phyloP scores from a whole-genome alignment of 2,888 invertebrate species.

The Hirudinaria manillensis region DNA sequence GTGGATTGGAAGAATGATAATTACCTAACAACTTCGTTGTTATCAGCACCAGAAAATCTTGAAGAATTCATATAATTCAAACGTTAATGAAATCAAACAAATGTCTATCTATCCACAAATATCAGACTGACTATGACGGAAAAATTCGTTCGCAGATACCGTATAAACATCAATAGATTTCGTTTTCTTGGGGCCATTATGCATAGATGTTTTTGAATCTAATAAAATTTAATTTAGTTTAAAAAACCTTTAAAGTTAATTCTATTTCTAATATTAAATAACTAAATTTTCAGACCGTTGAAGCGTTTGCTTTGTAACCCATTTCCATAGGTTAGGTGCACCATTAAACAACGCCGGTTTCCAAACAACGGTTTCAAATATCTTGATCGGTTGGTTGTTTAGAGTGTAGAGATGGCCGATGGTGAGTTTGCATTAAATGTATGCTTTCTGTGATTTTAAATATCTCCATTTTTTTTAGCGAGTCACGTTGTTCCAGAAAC shows the following conservation, averaged over 20 bases:
- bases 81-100: neutral
- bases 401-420: neutral
- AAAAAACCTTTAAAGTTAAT: too few species aligned
- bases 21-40: constrained; percentile 3
- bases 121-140: too few species aligned
- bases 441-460: neutral
- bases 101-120: too few species aligned
- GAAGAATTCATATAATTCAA: constrained; percentile 13
- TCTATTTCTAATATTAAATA: too few species aligned
- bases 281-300: too few species aligned
- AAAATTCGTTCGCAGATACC: too few species aligned
- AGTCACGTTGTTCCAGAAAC: constrained; percentile 9
- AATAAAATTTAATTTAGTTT: too few species aligned
- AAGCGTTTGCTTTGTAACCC: too few species aligned
- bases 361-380: constrained; percentile 16
- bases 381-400: neutral
- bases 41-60: constrained; percentile 2
- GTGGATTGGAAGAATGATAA: neutral
- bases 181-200: too few species aligned
- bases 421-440: neutral
- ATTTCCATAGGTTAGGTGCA: too few species aligned
- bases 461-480: neutral
- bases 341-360: constrained; percentile 6
- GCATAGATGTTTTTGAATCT: too few species aligned
- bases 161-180: too few species aligned